These are phyloP conservation scores for Polyommatus iphigenia DNA, from an alignment of 2,888 invertebrate species.

Conservation along the genomic window DNA sequence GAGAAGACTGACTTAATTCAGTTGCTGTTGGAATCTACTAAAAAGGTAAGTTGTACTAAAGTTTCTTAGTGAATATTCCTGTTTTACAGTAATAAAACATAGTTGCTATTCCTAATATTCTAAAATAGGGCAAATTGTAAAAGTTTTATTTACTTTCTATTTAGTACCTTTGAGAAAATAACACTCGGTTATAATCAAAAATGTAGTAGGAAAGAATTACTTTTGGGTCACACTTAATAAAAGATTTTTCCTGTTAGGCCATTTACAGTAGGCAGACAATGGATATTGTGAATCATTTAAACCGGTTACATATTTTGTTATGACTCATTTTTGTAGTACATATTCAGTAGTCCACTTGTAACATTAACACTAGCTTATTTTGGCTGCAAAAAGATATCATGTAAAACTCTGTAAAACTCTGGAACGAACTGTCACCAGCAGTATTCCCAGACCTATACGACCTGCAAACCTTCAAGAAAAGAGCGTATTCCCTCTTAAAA, in stretches of 20 bases:
- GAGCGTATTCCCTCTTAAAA: no score
- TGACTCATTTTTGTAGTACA: slow-evolving; percentile 2
- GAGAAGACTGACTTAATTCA: slow-evolving; percentile 61
- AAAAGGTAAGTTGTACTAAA: slow-evolving; percentile 51
- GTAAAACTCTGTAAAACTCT: no score
- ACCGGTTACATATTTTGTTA: background rate
- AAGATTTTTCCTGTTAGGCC: background rate
- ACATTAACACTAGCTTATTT: no score
- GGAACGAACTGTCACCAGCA: no score
- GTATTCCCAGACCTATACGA: no score
- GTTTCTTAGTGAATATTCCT: no score
- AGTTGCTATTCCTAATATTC: no score
- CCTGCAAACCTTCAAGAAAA: no score
- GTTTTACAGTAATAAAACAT: no score
- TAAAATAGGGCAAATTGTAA: background rate
- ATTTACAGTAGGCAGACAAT: background rate
- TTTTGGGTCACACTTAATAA: background rate
- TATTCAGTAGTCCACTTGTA: no score
- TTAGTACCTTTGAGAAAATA: background rate
- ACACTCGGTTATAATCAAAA: background rate
- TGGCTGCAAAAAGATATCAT: no score
- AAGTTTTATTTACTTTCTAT: background rate
- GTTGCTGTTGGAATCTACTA: slow-evolving; percentile 60
- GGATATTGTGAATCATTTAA: slow-evolving; percentile 6
- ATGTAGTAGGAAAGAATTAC: background rate